These are phyloP conservation scores for Scrobipalpa costella DNA, from an alignment of 2,888 invertebrate genomes.

Conservation along the genomic window DNA sequence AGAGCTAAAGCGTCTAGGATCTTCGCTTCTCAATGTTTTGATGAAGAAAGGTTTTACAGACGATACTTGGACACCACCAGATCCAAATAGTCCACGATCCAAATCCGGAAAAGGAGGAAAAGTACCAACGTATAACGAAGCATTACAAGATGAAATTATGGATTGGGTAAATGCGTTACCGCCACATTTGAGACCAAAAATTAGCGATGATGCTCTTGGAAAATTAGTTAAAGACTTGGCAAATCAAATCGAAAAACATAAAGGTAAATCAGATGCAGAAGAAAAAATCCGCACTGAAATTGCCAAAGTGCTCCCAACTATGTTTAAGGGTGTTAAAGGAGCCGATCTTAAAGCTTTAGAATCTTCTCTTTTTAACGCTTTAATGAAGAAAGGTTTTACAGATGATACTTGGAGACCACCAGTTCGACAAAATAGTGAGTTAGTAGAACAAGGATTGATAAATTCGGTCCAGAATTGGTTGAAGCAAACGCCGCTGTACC, in stretches of 20 bases:
- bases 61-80: not conserved
- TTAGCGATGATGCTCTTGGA: not conserved
- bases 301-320: conserved; percentile 26
- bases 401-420: conserved; percentile 2
- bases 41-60: not conserved
- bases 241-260: not conserved
- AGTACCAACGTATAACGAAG: not conserved
- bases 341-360: not conserved
- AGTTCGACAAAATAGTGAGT: conserved; percentile 27
- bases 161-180: not conserved
- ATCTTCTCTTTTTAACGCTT: not conserved
- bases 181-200: not conserved
- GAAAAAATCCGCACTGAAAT: not conserved
- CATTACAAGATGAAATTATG: not conserved
- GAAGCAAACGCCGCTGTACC: not conserved
- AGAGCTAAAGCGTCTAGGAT: conserved; percentile 30
- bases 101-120: not conserved
- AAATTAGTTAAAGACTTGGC: not conserved
- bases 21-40: conserved; percentile 29
- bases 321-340: conserved; percentile 24
- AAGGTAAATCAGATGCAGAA: not conserved
- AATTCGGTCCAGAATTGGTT: conserved; percentile 41
- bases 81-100: not conserved
- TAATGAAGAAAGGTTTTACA: conserved; percentile 1
- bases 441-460: conserved; percentile 39